Evolutionary conservation across 2,797 vertebrate genomes (phyloP), one percentile per base, ranked within the genome.

Genomic region (Etheostoma nigrum): DNA sequence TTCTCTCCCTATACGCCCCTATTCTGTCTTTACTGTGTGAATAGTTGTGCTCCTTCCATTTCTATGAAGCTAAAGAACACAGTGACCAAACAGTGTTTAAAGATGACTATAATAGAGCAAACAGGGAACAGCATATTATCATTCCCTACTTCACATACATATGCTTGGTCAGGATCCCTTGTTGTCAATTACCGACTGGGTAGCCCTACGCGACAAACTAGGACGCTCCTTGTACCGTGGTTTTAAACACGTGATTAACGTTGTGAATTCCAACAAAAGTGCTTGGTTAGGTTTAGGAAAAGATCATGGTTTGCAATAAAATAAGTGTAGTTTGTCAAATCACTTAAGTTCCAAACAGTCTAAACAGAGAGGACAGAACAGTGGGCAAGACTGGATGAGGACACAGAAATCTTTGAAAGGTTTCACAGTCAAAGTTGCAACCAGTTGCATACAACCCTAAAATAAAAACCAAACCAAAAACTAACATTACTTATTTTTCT

Each of bases 81-180:
- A 12, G 8, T 51, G 19, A 78, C 69, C 70, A 64, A 52, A 61
- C 4, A 0, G 19, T 77, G 25, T 77, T 80, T 55, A 55, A 74
- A 81, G 49, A 76, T 73, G 55, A 65, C 36, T 40, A 60, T 63
- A 53, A 74, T 44, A 19, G 36, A 51, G 15, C 68, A 65, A 59
- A 72, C 25, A 70, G 19, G 18, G 69, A 81, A 68, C 9, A 36
- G 2, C 36, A 36, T 36, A 9, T 36, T 36, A 9, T 36, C 9
- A 11, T 36, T 36, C 36, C 36, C 36, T 10, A 3, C 10, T 36
- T 36, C 36, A 36, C 36, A 11, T 36, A 36, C 36, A 36, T 8
- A 36, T 36, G 36, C 36, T 11, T 36, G 36, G 36, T 36, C 36
- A 11, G 36, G 9, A 36, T 36, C 36, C 36, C 9, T 36, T 36